These are phyloP conservation scores for Lophotriccus pileatus DNA, from an alignment of 2,797 vertebrate genomes.

Conservation along the genomic window DNA sequence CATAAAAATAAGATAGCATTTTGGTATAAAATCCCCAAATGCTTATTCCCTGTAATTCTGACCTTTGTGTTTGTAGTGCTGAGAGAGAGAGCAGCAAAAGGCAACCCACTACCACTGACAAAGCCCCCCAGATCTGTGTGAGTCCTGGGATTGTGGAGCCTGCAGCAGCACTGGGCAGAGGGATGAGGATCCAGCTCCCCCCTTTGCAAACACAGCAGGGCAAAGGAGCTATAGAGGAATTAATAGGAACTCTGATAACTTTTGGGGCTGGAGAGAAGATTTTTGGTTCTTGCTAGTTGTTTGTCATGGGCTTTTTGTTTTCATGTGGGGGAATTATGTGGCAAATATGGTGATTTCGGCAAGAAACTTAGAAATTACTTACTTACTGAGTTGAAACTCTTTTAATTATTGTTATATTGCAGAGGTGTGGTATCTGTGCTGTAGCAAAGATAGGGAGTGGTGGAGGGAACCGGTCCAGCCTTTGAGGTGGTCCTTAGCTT, in stretches of 20 bases:
- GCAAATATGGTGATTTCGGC: neutral
- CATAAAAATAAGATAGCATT: neutral
- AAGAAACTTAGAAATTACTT: neutral
- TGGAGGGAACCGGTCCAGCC: neutral
- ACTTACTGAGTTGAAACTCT: neutral
- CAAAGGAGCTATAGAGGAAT: neutral
- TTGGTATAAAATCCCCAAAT: neutral
- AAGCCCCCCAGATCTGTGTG: neutral
- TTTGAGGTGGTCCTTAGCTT: neutral
- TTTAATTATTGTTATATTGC: neutral
- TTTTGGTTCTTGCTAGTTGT: neutral
- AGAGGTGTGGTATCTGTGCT: neutral
- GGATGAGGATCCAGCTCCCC: neutral
- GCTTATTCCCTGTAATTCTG: neutral
- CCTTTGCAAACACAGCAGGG: neutral
- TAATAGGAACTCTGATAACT: neutral
- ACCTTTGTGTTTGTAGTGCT: neutral
- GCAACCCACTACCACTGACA: fast-evolving
- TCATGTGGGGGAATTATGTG: neutral
- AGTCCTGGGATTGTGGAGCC: neutral
- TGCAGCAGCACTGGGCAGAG: neutral
- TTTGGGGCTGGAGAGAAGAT: neutral
- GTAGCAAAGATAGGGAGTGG: neutral
- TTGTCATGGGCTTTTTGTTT: neutral
- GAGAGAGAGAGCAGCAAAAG: fast-evolving